Base-by-base conservation (phyloP, 1,140 invertebrate species). In the Anastrepha ludens region DNA sequence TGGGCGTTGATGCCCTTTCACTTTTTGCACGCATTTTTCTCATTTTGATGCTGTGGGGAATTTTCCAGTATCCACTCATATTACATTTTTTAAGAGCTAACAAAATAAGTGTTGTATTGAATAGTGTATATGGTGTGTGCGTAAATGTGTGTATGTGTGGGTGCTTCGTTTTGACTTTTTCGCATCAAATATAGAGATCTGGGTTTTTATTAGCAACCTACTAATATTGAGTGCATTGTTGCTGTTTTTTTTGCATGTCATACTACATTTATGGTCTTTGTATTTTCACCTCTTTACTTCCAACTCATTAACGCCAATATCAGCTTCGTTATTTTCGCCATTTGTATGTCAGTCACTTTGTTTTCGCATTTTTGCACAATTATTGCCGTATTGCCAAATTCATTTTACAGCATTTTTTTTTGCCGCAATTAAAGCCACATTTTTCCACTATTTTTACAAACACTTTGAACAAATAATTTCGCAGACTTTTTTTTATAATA, bases 1-100 rank as follows among this genome's bases (percentile, higher is more conserved):
- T 81, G 74, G 74, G 74, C 74, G 74, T 81, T 29, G 74, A 81
- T 81, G 74, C 74, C 74, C 74, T 81, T 81, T 81, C 74, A 81
- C 74, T 81, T 81, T 81, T 81, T 81, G 17, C 47, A 81, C 74
- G 44, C n/a, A 55, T 67, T 67, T 39, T 81, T n/a, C 47, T 81
- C 74, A 81, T 41, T 81, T 81, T n/a, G 55, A 81, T 81, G 74
- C 74, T 55, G 44, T 81, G 11, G 74, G 74, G 74, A 81, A 81
- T 55, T 81, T 81, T 55, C 11, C 44, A 41, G 67, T 74, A 44
- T 41, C 39, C 39, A 44, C 41, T 74, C 41, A 44, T 55, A 13
- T 55, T 81, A 13, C 47, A 17, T 62, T 62, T 13, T 17, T 62
- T 62, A 74, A 74, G 67, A 74, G 67, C 44, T 74, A 74, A 74